Conservation (phyloP, 2,797 vertebrate species). For the Naso thynnoides region DNA sequence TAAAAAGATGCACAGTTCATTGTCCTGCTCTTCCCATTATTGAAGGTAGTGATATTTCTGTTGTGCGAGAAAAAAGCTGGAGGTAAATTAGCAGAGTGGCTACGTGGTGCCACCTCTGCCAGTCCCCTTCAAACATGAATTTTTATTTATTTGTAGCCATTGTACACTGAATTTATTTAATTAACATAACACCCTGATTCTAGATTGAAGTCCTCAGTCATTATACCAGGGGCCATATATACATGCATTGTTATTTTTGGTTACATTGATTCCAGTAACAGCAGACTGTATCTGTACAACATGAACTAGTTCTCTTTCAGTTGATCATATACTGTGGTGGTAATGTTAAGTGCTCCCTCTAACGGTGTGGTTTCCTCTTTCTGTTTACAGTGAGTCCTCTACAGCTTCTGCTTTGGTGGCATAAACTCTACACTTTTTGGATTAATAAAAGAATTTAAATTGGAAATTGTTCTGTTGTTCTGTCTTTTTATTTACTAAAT, state of each 20-base stretch:
- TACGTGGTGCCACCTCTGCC: constrained; percentile 79
- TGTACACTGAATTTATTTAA: too few relatives aligned
- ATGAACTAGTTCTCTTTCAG: not conserved
- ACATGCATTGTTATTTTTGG: not conserved
- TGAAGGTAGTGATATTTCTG: constrained; percentile 86
- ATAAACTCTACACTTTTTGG: constrained; percentile 86
- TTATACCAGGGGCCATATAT: not conserved
- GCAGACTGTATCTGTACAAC: not conserved
- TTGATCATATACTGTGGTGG: not conserved
- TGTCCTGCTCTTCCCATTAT: constrained; percentile 79
- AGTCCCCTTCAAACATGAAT: constrained; percentile 85
- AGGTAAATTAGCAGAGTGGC: constrained; percentile 88
- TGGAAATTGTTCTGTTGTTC: constrained; percentile 48
- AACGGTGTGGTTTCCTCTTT: constrained; percentile 9
- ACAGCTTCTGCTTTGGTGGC: constrained; percentile 99
- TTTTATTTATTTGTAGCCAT: too few relatives aligned
- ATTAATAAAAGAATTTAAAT: constrained; percentile 89
- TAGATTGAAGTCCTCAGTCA: too few relatives aligned
- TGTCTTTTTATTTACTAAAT: constrained; percentile 27
- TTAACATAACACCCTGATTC: too few relatives aligned
- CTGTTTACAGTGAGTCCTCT: constrained; percentile 93
- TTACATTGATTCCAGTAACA: not conserved
- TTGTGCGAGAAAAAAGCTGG: constrained; percentile 85
- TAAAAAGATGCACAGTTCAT: constrained; percentile 80
- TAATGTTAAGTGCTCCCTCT: constrained; percentile 9